Percentiles rank a stretch among this genome's conserved stretches.
Evolutionary conservation across 2,113 vertebrate genomes (phyloP).

Genomic region (Neodontobutis hainanensis): DNA sequence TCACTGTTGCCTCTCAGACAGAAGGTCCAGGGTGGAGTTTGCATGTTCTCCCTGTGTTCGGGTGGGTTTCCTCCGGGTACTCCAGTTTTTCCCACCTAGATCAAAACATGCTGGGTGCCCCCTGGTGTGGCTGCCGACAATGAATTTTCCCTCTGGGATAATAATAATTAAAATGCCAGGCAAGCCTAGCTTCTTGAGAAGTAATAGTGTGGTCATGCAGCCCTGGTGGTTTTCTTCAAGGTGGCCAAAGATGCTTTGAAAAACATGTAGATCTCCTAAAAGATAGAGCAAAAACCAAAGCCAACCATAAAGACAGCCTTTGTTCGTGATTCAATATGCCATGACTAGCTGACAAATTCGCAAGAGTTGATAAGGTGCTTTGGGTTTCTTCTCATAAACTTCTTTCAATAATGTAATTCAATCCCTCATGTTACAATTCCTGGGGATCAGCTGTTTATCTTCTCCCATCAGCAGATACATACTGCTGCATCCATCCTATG

Average conservation of each 20-base stretch:
- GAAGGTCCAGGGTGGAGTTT: too few species aligned
- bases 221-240: constrained; percentile 53
- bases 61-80: too few species aligned
- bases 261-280: constrained; percentile 68
- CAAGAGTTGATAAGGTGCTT: constrained; percentile 71
- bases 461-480: constrained; percentile 54
- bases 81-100: too few species aligned
- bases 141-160: too few species aligned
- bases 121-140: too few species aligned
- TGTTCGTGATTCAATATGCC: constrained; percentile 79
- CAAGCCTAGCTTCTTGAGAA: constrained; percentile 20
- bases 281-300: constrained; percentile 54
- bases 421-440: constrained; percentile 69
- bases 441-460: constrained; percentile 51
- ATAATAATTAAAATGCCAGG: too few species aligned
- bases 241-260: constrained; percentile 69
- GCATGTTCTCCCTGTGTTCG: too few species aligned
- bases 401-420: constrained; percentile 66
- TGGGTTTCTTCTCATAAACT: constrained; percentile 67
- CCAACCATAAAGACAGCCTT: constrained; percentile 73
- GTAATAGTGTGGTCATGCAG: constrained; percentile 45
- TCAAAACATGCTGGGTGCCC: too few species aligned
- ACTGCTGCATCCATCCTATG: constrained; percentile 36
- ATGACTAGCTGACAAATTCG: constrained; percentile 79
- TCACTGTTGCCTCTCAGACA: too few species aligned